phyloP scores from a whole-genome alignment of 2,888 invertebrate species.

The Maniola hyperantus region DNA sequence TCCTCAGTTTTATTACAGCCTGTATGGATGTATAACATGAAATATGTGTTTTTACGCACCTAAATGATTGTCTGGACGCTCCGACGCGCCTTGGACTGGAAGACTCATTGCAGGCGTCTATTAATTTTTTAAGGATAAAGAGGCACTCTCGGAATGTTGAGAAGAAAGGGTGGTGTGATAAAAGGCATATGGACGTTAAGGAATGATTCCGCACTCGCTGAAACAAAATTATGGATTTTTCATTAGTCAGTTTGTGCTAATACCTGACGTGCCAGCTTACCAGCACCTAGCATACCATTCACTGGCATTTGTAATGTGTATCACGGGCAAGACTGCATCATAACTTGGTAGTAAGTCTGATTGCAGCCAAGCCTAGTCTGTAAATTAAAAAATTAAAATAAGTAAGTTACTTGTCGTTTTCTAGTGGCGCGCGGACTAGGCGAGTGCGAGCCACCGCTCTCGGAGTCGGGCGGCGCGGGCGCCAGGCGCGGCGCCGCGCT shows the following conservation, averaged over 20 bases:
- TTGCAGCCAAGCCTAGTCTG: no score
- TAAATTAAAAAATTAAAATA: background rate
- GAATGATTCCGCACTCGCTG: slow-evolving; percentile 95
- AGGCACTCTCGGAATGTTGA: slow-evolving; percentile 99
- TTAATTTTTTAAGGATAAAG: slow-evolving; percentile 96
- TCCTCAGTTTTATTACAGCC: no score
- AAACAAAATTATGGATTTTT: slow-evolving; percentile 31
- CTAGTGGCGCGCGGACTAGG: slow-evolving; percentile 92
- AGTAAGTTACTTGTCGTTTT: slow-evolving; percentile 84
- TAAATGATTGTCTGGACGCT: slow-evolving; percentile 92
- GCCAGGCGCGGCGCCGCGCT: slow-evolving; percentile 78
- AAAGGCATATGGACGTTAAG: slow-evolving; percentile 97
- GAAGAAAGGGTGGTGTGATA: slow-evolving; percentile 99
- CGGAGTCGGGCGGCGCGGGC: slow-evolving; percentile 86
- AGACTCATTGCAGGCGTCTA: slow-evolving; percentile 98
- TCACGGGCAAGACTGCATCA: no score
- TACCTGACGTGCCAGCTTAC: no score
- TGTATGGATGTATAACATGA: background rate
- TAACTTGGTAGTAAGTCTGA: no score
- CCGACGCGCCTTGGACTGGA: slow-evolving; percentile 94
- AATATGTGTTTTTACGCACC: slow-evolving; percentile 77
- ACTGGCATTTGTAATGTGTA: no score
- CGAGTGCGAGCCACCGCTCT: slow-evolving; percentile 93
- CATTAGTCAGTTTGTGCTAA: no score
- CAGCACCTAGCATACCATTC: no score